Conservation (phyloP, 2,797 vertebrate species). For the Poeciliopsis turneri region DNA sequence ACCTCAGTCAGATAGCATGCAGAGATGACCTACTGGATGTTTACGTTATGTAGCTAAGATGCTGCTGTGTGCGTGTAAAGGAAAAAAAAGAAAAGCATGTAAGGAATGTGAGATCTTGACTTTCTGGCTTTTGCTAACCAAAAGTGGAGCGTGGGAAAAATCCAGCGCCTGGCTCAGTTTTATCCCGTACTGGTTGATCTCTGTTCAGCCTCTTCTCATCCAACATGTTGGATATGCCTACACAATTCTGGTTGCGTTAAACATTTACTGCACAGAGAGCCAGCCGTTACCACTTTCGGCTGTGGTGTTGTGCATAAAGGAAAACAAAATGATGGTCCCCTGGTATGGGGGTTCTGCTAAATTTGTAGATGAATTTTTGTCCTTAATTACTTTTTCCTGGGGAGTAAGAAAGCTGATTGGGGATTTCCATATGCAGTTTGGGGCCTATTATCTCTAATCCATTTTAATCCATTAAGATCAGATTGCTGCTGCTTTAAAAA, state of each 20-base stretch:
- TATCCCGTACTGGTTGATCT: constrained; percentile 29
- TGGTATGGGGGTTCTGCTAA: not conserved
- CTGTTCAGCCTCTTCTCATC: constrained; percentile 3
- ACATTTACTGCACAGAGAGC: constrained; percentile 1
- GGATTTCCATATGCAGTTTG: constrained; percentile 5
- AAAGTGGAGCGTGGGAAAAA: constrained; percentile 10
- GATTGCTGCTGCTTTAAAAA: not conserved
- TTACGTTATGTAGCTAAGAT: not conserved
- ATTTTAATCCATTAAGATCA: not conserved
- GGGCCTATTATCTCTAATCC: not conserved
- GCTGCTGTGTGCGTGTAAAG: not conserved
- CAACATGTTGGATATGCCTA: constrained; percentile 26
- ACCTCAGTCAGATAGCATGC: not conserved
- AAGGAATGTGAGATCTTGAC: constrained; percentile 4
- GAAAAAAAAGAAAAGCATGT: not conserved
- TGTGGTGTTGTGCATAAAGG: not conserved
- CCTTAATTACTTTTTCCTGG: not conserved
- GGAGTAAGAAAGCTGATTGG: not conserved
- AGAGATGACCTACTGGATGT: not conserved
- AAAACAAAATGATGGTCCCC: not conserved
- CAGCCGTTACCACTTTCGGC: not conserved
- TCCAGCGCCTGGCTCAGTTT: constrained; percentile 34
- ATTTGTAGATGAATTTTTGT: not conserved
- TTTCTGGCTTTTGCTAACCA: constrained; percentile 19
- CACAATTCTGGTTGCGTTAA: not conserved